Base-by-base conservation (phyloP, 1,140 invertebrate species). In the Metopolophium dirhodum region DNA sequence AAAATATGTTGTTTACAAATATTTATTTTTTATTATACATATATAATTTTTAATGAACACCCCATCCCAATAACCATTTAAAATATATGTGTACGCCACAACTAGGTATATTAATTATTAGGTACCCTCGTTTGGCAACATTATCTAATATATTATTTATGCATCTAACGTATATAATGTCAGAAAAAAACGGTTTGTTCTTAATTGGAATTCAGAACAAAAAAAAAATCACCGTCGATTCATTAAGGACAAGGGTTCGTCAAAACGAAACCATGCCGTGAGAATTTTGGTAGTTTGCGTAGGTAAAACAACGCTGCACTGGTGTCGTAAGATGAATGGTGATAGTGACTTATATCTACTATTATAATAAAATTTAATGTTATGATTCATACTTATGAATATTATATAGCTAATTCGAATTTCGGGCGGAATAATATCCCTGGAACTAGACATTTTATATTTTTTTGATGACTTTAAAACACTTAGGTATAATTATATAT, bases 261-360 rank as follows among this genome's bases (percentile, higher is more conserved):
- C 20, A 88, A 47, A 88, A 89, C 49, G 49, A 89, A 89, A 89
- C 87, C n/a, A 54, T 54, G 87, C 49, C 87, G 37, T 54, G 49
- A 35, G 49, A 89, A 89, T 89, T 35, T 54, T 23, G 30, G 87
- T 54, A 20, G n/a, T 87, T 87, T 9, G 26, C 30, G 8, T 30
- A 22, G 7, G 35, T n/a, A 87, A n/a, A 86, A 45, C 22, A 54
- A 37, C 7, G 41, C 2, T 26, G 20, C 23, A 37, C 37, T 26
- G 45, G 85, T 47, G 11, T 26, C 23, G 22, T 26, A 9, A 85
- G 23, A 14, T 11, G 26, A 86, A 37, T 83, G 20, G 77, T 9
- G 18, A 83, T 37, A 7, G 9, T 14, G 20, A 77, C 61, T n/a
- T n/a, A 68, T 30, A 68, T 61, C 2, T n/a, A n/a, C 61, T n/a